Conservation (phyloP, 2,888 invertebrate species). For the Cosmia trapezina region DNA sequence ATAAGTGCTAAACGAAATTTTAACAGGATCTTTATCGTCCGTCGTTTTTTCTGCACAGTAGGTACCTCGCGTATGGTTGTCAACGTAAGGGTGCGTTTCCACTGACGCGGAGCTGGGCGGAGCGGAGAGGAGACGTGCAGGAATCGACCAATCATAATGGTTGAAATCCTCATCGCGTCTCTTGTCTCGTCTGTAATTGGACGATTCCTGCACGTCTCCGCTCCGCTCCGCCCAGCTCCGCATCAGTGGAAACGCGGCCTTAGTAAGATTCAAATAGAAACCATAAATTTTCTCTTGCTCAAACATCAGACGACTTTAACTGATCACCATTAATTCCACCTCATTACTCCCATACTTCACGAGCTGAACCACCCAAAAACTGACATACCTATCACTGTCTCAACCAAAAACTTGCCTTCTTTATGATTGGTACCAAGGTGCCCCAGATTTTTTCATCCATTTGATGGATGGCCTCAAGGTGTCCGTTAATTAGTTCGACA, state of each 20-base stretch:
- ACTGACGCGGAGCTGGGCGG: too few relatives aligned
- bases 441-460: conserved; percentile 51
- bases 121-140: too few relatives aligned
- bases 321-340: conserved; percentile 20
- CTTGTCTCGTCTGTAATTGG: too few relatives aligned
- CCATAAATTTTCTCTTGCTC: neutral
- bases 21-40: neutral
- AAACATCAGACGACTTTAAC: neutral
- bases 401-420: conserved; percentile 27
- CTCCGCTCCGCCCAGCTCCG: too few relatives aligned
- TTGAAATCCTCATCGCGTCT: too few relatives aligned
- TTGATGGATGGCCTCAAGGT: conserved; percentile 82
- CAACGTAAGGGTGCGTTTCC: too few relatives aligned
- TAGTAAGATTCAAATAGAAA: neutral
- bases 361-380: conserved; percentile 19
- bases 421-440: conserved; percentile 42
- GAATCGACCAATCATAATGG: too few relatives aligned
- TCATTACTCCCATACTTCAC: conserved; percentile 28
- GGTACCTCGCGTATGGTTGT: neutral
- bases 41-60: neutral
- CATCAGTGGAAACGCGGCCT: too few relatives aligned
- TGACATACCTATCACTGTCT: conserved; percentile 25
- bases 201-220: too few relatives aligned
- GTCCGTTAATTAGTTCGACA: conserved; percentile 79
- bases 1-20: neutral